phyloP scores from a whole-genome alignment of 2,113 vertebrate genomes.

The Nicator chloris region DNA sequence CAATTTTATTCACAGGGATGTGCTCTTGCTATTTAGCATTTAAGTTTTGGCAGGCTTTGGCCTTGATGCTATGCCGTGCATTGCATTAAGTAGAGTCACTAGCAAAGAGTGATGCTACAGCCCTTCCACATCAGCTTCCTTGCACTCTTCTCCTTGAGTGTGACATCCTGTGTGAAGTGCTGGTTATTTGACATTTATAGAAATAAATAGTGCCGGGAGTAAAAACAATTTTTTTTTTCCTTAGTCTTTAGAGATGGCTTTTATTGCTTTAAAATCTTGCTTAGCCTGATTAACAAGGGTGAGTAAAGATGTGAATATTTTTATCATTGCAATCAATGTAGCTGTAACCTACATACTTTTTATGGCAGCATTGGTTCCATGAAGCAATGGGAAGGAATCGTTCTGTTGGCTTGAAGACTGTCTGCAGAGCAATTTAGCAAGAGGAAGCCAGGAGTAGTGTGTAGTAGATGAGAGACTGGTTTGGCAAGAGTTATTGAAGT shows the following conservation, averaged over 20 bases:
- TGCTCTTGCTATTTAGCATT: background rate
- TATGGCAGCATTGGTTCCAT: background rate
- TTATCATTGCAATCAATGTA: background rate
- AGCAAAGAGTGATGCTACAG: background rate
- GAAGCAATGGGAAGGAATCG: background rate
- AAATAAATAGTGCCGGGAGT: background rate
- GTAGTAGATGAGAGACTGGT: background rate
- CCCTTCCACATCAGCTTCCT: background rate
- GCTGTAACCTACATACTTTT: background rate
- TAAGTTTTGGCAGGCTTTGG: background rate
- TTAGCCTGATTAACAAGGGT: conserved; percentile 32
- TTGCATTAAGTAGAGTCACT: background rate
- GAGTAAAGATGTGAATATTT: background rate
- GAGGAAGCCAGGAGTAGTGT: background rate
- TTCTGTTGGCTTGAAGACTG: background rate
- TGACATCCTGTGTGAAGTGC: background rate
- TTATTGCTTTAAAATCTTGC: conserved; percentile 14
- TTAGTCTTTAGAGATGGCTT: conserved; percentile 13
- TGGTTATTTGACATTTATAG: conserved; percentile 20
- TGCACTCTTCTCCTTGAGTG: background rate
- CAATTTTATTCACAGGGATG: background rate
- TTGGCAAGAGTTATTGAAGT: background rate
- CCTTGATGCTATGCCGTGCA: background rate
- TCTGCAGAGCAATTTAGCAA: background rate
- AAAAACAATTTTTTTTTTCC: background rate